phyloP scores from a whole-genome alignment of 2,113 vertebrate species.

The Australoheros scitulus region DNA sequence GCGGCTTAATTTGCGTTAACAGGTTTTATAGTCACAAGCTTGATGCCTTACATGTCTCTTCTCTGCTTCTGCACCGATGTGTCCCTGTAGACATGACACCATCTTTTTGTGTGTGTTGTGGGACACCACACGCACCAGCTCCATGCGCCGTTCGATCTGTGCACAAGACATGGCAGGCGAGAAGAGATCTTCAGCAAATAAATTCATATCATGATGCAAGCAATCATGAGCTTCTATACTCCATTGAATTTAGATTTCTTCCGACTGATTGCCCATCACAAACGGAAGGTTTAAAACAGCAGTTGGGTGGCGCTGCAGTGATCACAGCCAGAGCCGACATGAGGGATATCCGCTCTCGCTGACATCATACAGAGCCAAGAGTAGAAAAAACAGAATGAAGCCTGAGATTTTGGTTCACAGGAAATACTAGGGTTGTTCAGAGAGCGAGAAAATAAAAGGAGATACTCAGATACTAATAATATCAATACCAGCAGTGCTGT shows the following conservation, averaged over 20 bases:
- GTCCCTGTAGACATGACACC: constrained; percentile 90
- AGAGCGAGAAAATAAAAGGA: no score
- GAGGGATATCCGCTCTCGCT: background rate
- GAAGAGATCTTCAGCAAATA: background rate
- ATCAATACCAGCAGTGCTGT: no score
- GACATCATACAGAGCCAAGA: background rate
- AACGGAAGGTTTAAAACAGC: background rate
- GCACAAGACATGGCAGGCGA: background rate
- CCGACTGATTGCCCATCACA: background rate
- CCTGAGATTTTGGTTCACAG: no score
- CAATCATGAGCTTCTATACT: background rate
- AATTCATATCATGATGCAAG: no score
- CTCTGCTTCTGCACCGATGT: constrained; percentile 89
- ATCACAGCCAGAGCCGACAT: background rate
- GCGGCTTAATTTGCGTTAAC: background rate
- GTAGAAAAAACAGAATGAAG: no score
- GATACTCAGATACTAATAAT: no score
- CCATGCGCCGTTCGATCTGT: constrained; percentile 95
- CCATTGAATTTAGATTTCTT: background rate
- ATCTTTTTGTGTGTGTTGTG: constrained; percentile 94
- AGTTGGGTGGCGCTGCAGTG: background rate
- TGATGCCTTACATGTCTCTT: constrained; percentile 89
- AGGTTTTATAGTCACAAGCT: background rate
- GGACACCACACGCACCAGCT: constrained; percentile 89
- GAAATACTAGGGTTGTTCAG: no score